Evolutionary conservation across 2,113 vertebrate species (phyloP).

Genomic region (Tylochromis polylepis): DNA sequence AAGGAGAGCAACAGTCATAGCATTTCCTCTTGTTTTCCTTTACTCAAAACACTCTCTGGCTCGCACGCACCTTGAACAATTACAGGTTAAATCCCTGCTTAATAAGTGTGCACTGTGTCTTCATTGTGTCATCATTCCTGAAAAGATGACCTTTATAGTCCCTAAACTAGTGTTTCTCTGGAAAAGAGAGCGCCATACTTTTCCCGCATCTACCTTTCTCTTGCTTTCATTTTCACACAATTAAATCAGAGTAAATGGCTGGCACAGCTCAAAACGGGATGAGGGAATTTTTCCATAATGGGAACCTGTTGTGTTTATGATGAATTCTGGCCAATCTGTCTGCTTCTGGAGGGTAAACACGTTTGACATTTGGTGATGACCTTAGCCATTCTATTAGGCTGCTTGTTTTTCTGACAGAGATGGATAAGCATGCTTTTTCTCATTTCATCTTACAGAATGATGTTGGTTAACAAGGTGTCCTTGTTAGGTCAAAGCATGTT

Average conservation of each 20-base stretch:
- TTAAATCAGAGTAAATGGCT: constrained; percentile 9
- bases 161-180: neutral
- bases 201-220: neutral
- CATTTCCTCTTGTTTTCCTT: neutral
- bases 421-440: constrained; percentile 46
- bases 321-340: constrained; percentile 50
- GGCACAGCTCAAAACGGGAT: neutral
- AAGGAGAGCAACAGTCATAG: constrained; percentile 7
- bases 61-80: neutral
- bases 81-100: neutral
- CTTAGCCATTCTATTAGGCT: constrained; percentile 60
- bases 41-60: neutral
- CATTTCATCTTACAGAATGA: constrained; percentile 53
- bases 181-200: neutral
- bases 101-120: neutral
- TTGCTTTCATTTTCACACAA: constrained; percentile 41
- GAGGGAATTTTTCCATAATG: constrained; percentile 31
- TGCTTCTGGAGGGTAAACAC: constrained; percentile 64
- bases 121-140: neutral
- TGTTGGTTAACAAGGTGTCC: constrained; percentile 56
- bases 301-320: constrained; percentile 58
- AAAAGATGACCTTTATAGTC: constrained; percentile 33
- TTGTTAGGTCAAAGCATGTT: constrained; percentile 51
- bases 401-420: constrained; percentile 63
- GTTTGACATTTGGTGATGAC: constrained; percentile 67